Base-by-base conservation (phyloP, 2,888 invertebrate genomes). In the Acleris literana region DNA sequence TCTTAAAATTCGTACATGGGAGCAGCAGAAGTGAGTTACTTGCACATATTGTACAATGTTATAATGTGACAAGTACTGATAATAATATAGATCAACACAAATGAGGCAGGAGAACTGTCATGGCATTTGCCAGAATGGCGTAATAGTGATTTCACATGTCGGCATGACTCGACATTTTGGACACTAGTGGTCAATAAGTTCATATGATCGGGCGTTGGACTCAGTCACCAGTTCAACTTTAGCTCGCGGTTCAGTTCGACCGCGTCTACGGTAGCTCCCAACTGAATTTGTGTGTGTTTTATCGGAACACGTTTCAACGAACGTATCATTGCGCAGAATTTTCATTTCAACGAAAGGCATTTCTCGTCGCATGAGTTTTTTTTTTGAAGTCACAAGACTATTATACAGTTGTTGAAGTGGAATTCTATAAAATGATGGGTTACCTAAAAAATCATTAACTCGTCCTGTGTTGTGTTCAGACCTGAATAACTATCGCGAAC, bases 151-250 rank as follows among this genome's bases (percentile, higher is more conserved):
- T 58, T 51, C 46, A 33, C 46, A 64, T 17, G 25, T 16, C 33
- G 20, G 16, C 17, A 51, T 65, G 60, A 65, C 44, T 65, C 7
- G 20, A 29, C 60, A 60, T 11, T 51, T 64, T 56, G 16, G 49
- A 25, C 39, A 48, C 29, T 16, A 33, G 22, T 49, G 54, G 22
- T 39, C 39, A 39, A 55, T 49, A 49, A 22, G 46, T 5, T 2
- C 5, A 5, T 16, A 7, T 17, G 6, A 17, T 46, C 46, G 46
- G 46, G 46, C 16, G 3, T 1, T 3, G 18, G 49, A 55, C 49
- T 39, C 43, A 49, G 54, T 60, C 25, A 54, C 16, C 54, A 56
- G 55, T 51, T 33, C 43, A 55, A 17, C 51, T 55, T 51, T 44
- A 49, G n/a, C 22, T 39, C 7, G 54, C 48, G 60, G 55, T 51